Evolutionary conservation across 1,140 invertebrate species (phyloP).

Genomic region (Pinna nobilis): DNA sequence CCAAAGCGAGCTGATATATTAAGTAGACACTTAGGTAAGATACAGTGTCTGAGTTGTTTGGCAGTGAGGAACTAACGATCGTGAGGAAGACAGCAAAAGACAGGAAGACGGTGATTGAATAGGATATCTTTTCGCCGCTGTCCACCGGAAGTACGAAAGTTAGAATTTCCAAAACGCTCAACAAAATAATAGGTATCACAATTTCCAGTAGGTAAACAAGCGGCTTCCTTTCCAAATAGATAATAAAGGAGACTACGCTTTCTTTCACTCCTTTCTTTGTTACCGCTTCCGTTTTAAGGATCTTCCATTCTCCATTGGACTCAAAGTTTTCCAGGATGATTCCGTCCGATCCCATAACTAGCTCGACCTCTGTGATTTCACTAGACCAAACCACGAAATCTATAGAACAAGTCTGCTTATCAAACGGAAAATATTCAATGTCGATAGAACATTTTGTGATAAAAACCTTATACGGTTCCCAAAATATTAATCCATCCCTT

Average conservation of each 20-base stretch:
- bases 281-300: slow-evolving; percentile 10
- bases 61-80: slow-evolving; percentile 39
- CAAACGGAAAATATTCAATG: slow-evolving; percentile 33
- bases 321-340: slow-evolving; percentile 14
- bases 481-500: background rate
- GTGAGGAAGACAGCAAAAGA: slow-evolving; percentile 54
- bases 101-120: slow-evolving; percentile 48
- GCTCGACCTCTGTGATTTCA: background rate
- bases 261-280: background rate
- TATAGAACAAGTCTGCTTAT: slow-evolving; percentile 27
- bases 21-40: slow-evolving; percentile 44
- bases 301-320: slow-evolving; percentile 26
- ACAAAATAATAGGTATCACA: slow-evolving; percentile 44
- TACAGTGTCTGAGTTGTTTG: slow-evolving; percentile 36
- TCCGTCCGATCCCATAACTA: background rate
- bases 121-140: slow-evolving; percentile 50
- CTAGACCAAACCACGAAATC: slow-evolving; percentile 26
- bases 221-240: slow-evolving; percentile 39
- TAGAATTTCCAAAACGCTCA: slow-evolving; percentile 45
- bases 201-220: slow-evolving; percentile 40
- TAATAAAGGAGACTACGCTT: slow-evolving; percentile 80
- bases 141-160: slow-evolving; percentile 45
- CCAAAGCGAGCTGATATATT: slow-evolving; percentile 5
- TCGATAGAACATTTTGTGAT: slow-evolving; percentile 36
- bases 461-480: slow-evolving; percentile 34